These are phyloP conservation scores for Teleogryllus oceanicus DNA, from an alignment of 2,888 invertebrate species.

Conservation along the genomic window DNA sequence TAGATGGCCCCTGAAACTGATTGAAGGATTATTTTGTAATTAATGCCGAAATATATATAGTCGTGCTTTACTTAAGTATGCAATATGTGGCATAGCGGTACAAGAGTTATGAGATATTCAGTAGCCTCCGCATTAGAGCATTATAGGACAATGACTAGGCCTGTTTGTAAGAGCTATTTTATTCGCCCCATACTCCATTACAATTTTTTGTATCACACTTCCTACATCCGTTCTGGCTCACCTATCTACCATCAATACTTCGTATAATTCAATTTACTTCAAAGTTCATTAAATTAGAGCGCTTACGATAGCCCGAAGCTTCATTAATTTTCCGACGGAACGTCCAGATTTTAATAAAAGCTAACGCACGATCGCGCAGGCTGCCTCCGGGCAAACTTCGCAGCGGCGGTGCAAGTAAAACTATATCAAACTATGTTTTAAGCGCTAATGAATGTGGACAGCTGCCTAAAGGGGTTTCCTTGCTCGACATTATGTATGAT, in stretches of 20 bases:
- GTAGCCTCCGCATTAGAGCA: no score
- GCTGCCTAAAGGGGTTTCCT: conserved; percentile 26
- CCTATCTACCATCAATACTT: not conserved
- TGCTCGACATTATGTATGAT: conserved; percentile 23
- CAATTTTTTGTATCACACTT: no score
- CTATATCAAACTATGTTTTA: conserved; percentile 28
- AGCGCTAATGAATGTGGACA: conserved; percentile 28
- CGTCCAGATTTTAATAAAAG: not conserved
- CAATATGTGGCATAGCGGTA: no score
- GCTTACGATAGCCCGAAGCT: not conserved
- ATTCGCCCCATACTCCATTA: no score
- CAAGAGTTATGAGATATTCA: no score
- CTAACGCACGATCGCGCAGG: not conserved
- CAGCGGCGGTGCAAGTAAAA: not conserved
- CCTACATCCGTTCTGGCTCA: no score
- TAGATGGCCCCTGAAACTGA: no score
- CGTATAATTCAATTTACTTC: not conserved
- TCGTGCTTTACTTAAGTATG: no score
- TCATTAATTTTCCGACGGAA: not conserved
- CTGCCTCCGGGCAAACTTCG: not conserved
- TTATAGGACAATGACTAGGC: no score
- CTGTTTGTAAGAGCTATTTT: no score
- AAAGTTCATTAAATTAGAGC: not conserved
- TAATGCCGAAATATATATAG: no score
- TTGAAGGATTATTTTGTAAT: no score